Base-by-base conservation (phyloP, 2,797 vertebrate genomes). In the Eurystomus glaucurus region DNA sequence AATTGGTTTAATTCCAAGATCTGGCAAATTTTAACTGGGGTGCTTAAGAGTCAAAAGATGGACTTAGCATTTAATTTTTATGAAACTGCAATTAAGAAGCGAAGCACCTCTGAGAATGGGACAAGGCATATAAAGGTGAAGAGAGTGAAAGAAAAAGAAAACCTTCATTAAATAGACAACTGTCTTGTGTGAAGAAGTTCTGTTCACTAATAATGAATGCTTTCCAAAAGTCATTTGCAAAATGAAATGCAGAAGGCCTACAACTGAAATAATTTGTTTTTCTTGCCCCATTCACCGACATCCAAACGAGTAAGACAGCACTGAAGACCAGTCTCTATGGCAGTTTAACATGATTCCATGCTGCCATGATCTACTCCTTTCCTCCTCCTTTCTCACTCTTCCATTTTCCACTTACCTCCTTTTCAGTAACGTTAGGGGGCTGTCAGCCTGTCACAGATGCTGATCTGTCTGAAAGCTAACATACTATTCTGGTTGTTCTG, bases 401-500 rank as follows among this genome's bases (percentile, higher is more conserved):
- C 21, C 5, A 1, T 45, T 10, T 11, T 58, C 51, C 5, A 6
- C 12, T 37, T 12, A 18, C 41, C 31, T 45, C 15, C 10, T 70
- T 58, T 35, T 62, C 26, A 62, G 15, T 17, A 20, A 4, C 11
- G 4, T 28, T 45, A 35, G 28, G 50, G 48, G 17, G 35, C 72
- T 68, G 41, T 51, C 58, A n/a, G 57, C 39, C 35, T 45, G 11
- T 12, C 48, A 5, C 13, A 45, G 92, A 3, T 72, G 31, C 70
- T 69, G 50, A 35, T 37, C 54, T 76, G 45, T 29, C 69, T 88
- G 72, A 61, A 70, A 75, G 14, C 19, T 28, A 29, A 6, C 17
- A 8, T 14, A 1, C 2, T 25, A 0, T n/a, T 58, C 25, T 58
- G 19, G 12, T n/a, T 48, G 11, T 35, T 87, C 39, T 35, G 3